Percentiles rank a stretch among this genome's conserved stretches.
phyloP scores from a whole-genome alignment of 2,888 invertebrate species.

The Serrognathus titanus region DNA sequence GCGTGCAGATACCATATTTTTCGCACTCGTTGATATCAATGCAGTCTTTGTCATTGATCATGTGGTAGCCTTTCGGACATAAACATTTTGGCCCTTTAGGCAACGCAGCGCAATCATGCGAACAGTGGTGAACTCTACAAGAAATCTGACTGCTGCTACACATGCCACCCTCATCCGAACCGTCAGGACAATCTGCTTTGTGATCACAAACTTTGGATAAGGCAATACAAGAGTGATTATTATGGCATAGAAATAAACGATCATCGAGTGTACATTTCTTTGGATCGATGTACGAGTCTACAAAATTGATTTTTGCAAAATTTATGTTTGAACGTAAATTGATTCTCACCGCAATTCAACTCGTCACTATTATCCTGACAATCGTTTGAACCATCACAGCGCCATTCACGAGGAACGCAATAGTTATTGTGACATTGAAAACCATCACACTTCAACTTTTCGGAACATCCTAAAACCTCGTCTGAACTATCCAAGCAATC shows the following conservation, averaged over 20 bases:
- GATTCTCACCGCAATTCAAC: conserved; percentile 50
- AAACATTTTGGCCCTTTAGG: conserved; percentile 57
- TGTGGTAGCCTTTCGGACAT: conserved; percentile 52
- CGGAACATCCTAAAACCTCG: conserved; percentile 47
- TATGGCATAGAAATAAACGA: conserved; percentile 53
- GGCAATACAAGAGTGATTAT: conserved; percentile 55
- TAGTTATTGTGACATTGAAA: conserved; percentile 60
- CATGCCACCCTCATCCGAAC: conserved; percentile 57
- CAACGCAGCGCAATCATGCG: conserved; percentile 46
- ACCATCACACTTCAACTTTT: conserved; percentile 54
- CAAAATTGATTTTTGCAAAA: conserved; percentile 7
- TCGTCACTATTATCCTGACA: conserved; percentile 59
- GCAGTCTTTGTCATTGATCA: conserved; percentile 49
- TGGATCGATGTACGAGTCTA: conserved; percentile 40
- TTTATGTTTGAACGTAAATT: not conserved
- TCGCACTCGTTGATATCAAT: conserved; percentile 65
- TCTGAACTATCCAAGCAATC: conserved; percentile 48
- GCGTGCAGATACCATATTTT: conserved; percentile 48
- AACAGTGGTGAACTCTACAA: conserved; percentile 46
- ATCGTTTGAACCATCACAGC: conserved; percentile 57
- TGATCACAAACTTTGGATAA: conserved; percentile 56
- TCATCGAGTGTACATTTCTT: conserved; percentile 51
- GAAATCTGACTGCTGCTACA: conserved; percentile 37
- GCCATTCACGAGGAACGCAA: conserved; percentile 54
- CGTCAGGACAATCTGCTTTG: conserved; percentile 57